phyloP scores from a whole-genome alignment of 2,113 vertebrate genomes.

The Pyrgilauda ruficollis region DNA sequence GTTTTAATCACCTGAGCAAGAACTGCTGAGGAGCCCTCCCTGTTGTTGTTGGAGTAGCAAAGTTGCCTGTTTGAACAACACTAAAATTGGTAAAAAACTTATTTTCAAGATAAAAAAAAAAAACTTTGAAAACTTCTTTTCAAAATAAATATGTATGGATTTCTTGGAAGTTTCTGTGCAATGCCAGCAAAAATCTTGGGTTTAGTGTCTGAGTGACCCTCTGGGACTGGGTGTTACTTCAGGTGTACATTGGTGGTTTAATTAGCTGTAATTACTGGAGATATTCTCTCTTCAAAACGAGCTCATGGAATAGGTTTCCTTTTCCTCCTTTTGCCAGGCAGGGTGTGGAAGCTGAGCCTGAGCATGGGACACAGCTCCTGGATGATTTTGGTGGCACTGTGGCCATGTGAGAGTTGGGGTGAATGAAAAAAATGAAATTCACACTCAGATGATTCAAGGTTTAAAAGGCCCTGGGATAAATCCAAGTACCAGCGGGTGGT shows the following conservation, averaged over 20 bases:
- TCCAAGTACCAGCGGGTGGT: not conserved
- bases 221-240: not conserved
- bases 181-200: not conserved
- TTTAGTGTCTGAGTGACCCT: not conserved
- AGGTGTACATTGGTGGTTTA: not conserved
- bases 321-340: not conserved
- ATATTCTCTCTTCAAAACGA: fast-evolving
- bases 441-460: not conserved
- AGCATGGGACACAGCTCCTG: not conserved
- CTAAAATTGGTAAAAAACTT: not conserved
- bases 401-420: fast-evolving
- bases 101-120: too few relatives aligned
- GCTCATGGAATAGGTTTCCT: not conserved
- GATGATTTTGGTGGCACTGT: not conserved
- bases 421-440: not conserved
- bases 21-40: not conserved
- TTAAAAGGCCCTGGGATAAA: not conserved
- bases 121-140: not conserved
- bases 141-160: fast-evolving
- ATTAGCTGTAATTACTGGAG: not conserved
- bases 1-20: not conserved
- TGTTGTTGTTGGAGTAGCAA: not conserved
- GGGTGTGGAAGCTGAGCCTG: not conserved
- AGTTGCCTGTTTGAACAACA: not conserved
- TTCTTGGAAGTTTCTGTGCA: not conserved